Conservation (phyloP, 2,797 vertebrate genomes). For the Alcedo quadribrachys region DNA sequence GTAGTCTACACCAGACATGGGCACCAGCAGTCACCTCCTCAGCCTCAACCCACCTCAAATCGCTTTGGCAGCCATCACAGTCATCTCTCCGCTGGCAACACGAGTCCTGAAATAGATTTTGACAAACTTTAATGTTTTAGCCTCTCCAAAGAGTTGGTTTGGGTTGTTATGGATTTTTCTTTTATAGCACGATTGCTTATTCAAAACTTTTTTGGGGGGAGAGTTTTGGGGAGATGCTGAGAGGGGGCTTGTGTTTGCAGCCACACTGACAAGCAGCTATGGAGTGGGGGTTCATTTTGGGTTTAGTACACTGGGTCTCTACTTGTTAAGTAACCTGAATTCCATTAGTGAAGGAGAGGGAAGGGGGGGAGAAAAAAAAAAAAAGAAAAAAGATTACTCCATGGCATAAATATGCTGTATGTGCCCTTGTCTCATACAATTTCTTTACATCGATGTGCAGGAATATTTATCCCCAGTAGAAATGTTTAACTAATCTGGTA, state of each 20-base stretch:
- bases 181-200: background rate
- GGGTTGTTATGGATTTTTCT: background rate
- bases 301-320: constrained; percentile 6
- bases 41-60: constrained; percentile 66
- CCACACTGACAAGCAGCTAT: background rate
- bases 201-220: background rate
- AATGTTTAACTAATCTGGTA: constrained; percentile 86
- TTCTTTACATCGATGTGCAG: constrained; percentile 78
- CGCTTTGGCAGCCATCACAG: constrained; percentile 75
- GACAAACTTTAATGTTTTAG: constrained; percentile 77
- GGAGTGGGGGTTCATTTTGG: background rate
- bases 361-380: background rate
- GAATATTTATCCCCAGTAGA: constrained; percentile 83
- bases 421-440: constrained; percentile 78
- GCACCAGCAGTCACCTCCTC: constrained; percentile 79
- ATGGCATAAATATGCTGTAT: constrained; percentile 73
- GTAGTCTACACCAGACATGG: constrained; percentile 72
- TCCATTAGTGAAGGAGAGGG: background rate
- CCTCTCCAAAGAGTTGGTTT: background rate
- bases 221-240: background rate
- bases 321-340: constrained; percentile 6
- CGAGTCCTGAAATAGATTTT: constrained; percentile 79
- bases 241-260: background rate
- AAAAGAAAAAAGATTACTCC: constrained; percentile 50
- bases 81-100: constrained; percentile 56